Evolutionary conservation across 2,113 vertebrate genomes (phyloP), one percentile per base, ranked within the genome.

Genomic region (Sorex araneus): DNA sequence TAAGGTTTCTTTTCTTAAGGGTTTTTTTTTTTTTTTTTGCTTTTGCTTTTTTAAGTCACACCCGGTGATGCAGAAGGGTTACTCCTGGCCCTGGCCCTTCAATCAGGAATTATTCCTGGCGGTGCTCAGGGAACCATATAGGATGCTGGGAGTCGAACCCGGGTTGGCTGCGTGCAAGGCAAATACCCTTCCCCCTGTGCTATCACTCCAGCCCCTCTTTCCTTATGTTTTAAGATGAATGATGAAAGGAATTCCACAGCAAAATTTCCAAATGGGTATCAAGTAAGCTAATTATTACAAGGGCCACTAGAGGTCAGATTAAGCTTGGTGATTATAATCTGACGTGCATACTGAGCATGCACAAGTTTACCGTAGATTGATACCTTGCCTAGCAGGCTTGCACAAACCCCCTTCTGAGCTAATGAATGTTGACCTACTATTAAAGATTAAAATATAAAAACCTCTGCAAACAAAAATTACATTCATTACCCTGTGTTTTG

Each of bases 301-400:
- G 81, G 34, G 32, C 96, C 96, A 94, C 97, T 95, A 97, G 97
- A 95, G 97, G 96, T 89, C 97, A 97, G 84, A 87, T 87, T 75
- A 71, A 18, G 88, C 63, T 96, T 94, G 45, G 36, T 23, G 47
- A 86, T 79, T 80, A 34, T 54, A 2, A 79, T 75, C 34, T 25
- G 21, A 18, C 2, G 4, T 3, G 1, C 0, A 16, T 6, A n/a
- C 0, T 0, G 9, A 90, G 47, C 32, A 93, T 57, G 23, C 21
- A 25, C n/a, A 74, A 50, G 15, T 0, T 77, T 64, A 19, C 1
- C 2, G 34, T 23, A 76, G 8, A 28, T 8, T 5, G 5, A 69
- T 8, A 34, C 25, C 54, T 66, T 66, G 23, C 60, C 30, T n/a
- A 21, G n/a, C 27, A 84, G n/a, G 8, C 34, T 81, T 73, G 32